Base-by-base conservation (phyloP, 2,888 invertebrate species). In the Pseudococcus jackbeardsleyi region DNA sequence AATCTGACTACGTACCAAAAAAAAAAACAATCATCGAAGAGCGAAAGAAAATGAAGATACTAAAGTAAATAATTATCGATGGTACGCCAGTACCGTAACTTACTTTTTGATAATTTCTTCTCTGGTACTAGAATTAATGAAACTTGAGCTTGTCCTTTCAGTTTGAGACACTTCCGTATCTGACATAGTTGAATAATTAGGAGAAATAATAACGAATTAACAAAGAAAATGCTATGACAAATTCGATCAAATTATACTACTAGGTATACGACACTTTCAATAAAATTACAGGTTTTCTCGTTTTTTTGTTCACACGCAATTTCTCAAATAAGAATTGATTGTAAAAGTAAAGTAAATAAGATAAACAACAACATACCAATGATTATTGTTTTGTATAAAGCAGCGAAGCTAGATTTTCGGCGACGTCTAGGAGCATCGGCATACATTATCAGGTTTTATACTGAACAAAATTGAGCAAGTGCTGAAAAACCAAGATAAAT, bases 361-460 rank as follows among this genome's bases (percentile, higher is more conserved):
- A 42, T 82, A 46, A 82, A 82, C 46, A 82, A 59, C 1, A 79
- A 46, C 79, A 82, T 82, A 82, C 79, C 79, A 46, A 46, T 33
- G 11, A 82, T 82, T 19, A 82, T 72, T 5, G 72, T 19, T n/a
- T 33, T 82, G 22, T 82, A 82, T 19, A 42, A 17, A 4, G 79
- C 79, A 19, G 33, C 26, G 19, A 42, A 82, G 19, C 79, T 82
- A 0, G 79, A 82, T 82, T 46, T 46, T 12, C 79, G 39, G 5
- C 79, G 39, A 19, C 79, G 39, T 82, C 46, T 82, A 9, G 79
- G 79, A 46, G 2, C 64, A 22, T 64, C 19, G 4, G 79, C 46
- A 82, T 46, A 33, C 79, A 82, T 82, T 9, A 6, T 72, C 6
- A 22, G 6, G 9, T 19, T 22, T 22, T 9, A 2, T 2, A 64